Percentiles rank a stretch among this genome's conserved stretches.
Evolutionary conservation across 2,888 invertebrate genomes (phyloP).

Genomic region (Hirudinaria manillensis): DNA sequence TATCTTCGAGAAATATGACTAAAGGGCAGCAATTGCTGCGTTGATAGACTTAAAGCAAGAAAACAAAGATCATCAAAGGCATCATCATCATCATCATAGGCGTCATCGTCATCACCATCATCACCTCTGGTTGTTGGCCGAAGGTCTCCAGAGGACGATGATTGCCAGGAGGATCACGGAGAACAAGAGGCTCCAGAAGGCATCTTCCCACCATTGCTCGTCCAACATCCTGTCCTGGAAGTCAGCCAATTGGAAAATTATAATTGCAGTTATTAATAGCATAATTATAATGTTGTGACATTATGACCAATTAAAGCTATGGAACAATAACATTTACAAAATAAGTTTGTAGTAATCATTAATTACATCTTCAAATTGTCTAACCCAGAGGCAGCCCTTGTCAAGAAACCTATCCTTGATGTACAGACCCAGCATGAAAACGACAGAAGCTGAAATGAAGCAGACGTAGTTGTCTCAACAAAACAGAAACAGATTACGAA

Average conservation of each 20-base stretch:
- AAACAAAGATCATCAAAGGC: too few relatives aligned
- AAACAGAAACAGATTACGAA: too few relatives aligned
- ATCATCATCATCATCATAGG: too few relatives aligned
- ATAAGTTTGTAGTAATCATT: too few relatives aligned
- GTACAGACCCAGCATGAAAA: slow-evolving; percentile 58
- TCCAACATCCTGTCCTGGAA: slow-evolving; percentile 61
- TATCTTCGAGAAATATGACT: too few relatives aligned
- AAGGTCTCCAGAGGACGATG: slow-evolving; percentile 90
- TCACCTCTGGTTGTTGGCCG: slow-evolving; percentile 81
- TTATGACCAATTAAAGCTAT: too few relatives aligned
- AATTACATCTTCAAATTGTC: not conserved
- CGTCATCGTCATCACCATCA: too few relatives aligned
- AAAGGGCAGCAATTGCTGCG: too few relatives aligned
- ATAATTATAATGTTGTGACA: slow-evolving; percentile 68
- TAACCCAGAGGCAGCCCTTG: not conserved
- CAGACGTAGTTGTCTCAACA: not conserved
- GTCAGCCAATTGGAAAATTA: slow-evolving; percentile 21
- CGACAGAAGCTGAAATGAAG: slow-evolving; percentile 66
- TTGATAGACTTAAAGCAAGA: too few relatives aligned
- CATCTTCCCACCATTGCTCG: slow-evolving; percentile 77
- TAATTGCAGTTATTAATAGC: slow-evolving; percentile 49
- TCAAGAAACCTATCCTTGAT: not conserved
- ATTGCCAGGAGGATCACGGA: slow-evolving; percentile 81
- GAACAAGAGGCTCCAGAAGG: slow-evolving; percentile 90
- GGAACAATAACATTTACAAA: too few relatives aligned